Evolutionary conservation across 2,888 invertebrate species (phyloP).

Genomic region (Tholera decimalis): DNA sequence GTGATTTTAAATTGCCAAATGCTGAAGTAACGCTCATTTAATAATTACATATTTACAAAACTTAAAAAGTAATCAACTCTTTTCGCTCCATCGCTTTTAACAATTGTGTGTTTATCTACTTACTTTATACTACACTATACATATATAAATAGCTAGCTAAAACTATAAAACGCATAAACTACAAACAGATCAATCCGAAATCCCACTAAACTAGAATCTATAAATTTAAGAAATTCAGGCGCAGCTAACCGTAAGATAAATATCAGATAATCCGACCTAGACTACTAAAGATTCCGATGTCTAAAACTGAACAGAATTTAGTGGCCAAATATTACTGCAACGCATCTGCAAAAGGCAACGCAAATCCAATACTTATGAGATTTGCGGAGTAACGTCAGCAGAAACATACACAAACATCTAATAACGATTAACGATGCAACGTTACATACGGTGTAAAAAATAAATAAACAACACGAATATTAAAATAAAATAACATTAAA

Average conservation of each 20-base stretch:
- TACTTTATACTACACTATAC: neutral
- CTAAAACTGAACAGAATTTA: slow-evolving; percentile 36
- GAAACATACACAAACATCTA: slow-evolving; percentile 1
- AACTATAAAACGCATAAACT: neutral
- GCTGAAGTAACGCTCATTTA: neutral
- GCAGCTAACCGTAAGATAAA: slow-evolving; percentile 13
- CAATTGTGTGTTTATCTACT: neutral
- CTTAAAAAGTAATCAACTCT: no score
- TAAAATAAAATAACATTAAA: slow-evolving; percentile 23
- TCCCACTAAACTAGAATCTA: neutral
- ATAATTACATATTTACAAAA: neutral
- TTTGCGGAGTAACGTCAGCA: slow-evolving; percentile 46
- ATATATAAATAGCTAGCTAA: neutral
- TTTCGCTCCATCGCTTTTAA: no score
- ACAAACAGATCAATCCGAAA: neutral
- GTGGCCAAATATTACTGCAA: slow-evolving; percentile 32
- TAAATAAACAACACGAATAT: slow-evolving; percentile 25
- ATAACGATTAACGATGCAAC: slow-evolving; percentile 8
- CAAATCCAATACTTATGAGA: slow-evolving; percentile 33
- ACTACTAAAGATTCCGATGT: slow-evolving; percentile 23
- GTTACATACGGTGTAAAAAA: slow-evolving; percentile 15
- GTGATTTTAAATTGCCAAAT: neutral
- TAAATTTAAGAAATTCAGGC: slow-evolving; percentile 22
- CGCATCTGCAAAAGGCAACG: slow-evolving; percentile 16
- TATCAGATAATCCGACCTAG: slow-evolving; percentile 22